Base-by-base conservation (phyloP, 2,797 vertebrate genomes). In the Protosalanx chinensis region DNA sequence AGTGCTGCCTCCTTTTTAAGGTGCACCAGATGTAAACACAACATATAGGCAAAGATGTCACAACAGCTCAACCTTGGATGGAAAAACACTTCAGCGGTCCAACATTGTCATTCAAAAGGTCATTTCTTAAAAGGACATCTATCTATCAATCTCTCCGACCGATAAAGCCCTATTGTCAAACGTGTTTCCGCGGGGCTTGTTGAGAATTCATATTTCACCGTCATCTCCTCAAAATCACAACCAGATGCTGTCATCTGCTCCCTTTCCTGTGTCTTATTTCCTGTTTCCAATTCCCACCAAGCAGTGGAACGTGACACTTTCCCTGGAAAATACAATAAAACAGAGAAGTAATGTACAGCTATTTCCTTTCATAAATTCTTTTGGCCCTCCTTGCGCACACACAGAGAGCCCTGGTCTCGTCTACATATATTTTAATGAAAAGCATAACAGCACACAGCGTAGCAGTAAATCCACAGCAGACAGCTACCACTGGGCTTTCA, bases 301-400 rank as follows among this genome's bases (percentile, higher is more conserved):
- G 82, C 53, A 37, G 75, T 83, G 89, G 82, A 91, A 91, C 87
- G 82, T 88, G 91, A 92, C 91, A 88, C 91, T 88, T 90, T 88
- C 85, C 82, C 85, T 90, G 90, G 90, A 91, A 91, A 92, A 90
- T 89, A 87, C 81, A 85, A 91, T 93, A 90, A 91, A 92, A 85
- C 74, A 79, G 79, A 81, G 74, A 81, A 83, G 86, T 88, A 76
- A 84, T 72, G 84, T 80, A 84, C 84, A 85, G 88, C 82, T 79
- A 80, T 90, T 91, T 93, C 90, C 91, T 81, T 91, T 86, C 88
- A 92, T 92, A 93, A 92, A 91, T 91, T 89, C 87, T 84, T 46
- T 77, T 70, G 53, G 80, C 78, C 64, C 81, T 83, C 76, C 76
- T 58, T 20, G 5, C 32, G 1, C 5, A 20, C 67, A 72, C 51